phyloP scores from a whole-genome alignment of 2,888 invertebrate genomes.

The Ornithoptera priamus region DNA sequence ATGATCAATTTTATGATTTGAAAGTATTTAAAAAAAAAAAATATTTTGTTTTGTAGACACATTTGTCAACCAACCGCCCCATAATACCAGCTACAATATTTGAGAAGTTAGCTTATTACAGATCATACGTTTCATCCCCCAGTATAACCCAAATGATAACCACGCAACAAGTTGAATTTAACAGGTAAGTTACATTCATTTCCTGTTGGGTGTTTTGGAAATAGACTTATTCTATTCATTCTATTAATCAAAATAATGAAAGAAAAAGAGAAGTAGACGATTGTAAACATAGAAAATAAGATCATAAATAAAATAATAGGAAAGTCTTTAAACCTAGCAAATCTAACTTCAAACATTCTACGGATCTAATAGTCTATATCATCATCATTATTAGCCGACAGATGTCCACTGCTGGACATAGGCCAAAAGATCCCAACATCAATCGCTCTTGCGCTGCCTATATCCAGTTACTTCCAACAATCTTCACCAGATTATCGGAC shows the following conservation, averaged over 20 bases:
- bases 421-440: no score
- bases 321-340: no score
- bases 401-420: no score
- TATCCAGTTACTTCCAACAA: no score
- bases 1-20: no score
- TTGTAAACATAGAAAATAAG: no score
- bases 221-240: neutral
- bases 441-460: no score
- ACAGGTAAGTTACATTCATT: conserved; percentile 27
- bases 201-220: neutral
- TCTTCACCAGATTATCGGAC: no score
- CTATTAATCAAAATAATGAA: neutral
- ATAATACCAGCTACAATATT: conserved; percentile 32
- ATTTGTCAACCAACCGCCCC: conserved; percentile 25
- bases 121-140: conserved; percentile 32
- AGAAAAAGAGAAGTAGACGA: neutral
- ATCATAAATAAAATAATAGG: no score
- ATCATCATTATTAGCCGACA: no score
- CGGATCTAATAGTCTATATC: no score
- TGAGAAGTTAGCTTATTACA: conserved; percentile 35
- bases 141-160: conserved; percentile 36
- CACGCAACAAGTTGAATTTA: conserved; percentile 33
- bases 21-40: neutral
- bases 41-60: conserved; percentile 27
- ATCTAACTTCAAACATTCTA: no score